Base-by-base conservation (phyloP, 1,140 invertebrate genomes). In the Leptopilina boulardi region DNA sequence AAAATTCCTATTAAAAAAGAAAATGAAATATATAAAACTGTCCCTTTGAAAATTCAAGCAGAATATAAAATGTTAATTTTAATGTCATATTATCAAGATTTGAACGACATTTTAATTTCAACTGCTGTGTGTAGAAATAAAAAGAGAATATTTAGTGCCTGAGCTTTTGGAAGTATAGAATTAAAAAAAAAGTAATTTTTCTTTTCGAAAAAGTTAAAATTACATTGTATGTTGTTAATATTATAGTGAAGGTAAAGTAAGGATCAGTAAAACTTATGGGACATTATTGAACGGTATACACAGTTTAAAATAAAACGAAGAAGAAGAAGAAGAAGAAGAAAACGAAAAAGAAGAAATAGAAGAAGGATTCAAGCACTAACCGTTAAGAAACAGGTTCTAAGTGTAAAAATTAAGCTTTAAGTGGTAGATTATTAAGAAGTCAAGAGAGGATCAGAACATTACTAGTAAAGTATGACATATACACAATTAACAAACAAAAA, bases 341-440 rank as follows among this genome's bases (percentile, higher is more conserved):
- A 66, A 66, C 23, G 59, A 66, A 18, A 6, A 54, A 54, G 18
- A 54, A 54, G 18, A 21, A n/a, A n/a, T n/a, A 18, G 19, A 54
- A 54, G 18, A 54, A 54, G 18, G n/a, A 54, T 54, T 23, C 11
- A 66, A n/a, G 59, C 15, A 66, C 23, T n/a, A 30, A 66, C 59
- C 59, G 59, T 66, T 66, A 66, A 66, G 59, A 66, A 66, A 66
- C 59, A 66, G 59, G 59, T 66, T 66, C 59, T 34, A 66, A 66
- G 59, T 66, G 59, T 66, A 66, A 66, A 66, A 66, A 66, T 66
- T 66, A 66, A 66, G 21, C 15, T 34, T 30, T 66, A 66, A 66
- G 26, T 66, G 59, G 59, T 66, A 30, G 59, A 66, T 66, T n/a
- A n/a, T n/a, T 66, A 66, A 66, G 59, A 30, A 66, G 59, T 66